phyloP scores from a whole-genome alignment of 2,113 vertebrate species.

The Illadopsis cleaveri region DNA sequence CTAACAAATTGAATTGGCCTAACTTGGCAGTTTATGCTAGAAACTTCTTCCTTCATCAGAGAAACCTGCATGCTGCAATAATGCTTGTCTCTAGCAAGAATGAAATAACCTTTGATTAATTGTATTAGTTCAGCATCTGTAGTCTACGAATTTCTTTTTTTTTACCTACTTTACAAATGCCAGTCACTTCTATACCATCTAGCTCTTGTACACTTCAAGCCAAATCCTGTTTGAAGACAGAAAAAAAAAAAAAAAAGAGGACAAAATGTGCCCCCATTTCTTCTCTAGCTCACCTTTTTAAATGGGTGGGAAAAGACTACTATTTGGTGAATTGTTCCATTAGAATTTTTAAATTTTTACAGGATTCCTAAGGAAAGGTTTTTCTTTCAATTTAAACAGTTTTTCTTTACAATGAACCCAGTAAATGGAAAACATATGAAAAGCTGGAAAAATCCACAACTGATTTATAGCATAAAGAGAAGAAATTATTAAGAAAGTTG shows the following conservation, averaged over 20 bases:
- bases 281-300: background rate
- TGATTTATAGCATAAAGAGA: background rate
- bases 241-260: background rate
- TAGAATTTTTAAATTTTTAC: background rate
- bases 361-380: background rate
- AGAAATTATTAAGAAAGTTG: background rate
- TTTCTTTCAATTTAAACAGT: background rate
- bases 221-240: background rate
- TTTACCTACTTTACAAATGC: background rate
- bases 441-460: background rate
- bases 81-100: background rate
- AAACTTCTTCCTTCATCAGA: background rate
- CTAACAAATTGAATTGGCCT: background rate
- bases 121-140: background rate
- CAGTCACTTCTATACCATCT: background rate
- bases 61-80: background rate
- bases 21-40: background rate
- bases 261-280: background rate
- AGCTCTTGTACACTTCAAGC: background rate
- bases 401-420: background rate
- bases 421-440: background rate
- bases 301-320: background rate
- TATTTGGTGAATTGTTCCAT: background rate
- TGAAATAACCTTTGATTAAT: background rate
- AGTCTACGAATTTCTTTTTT: background rate